Evolutionary conservation across 2,888 invertebrate genomes (phyloP).

Genomic region (Lagria hirta): DNA sequence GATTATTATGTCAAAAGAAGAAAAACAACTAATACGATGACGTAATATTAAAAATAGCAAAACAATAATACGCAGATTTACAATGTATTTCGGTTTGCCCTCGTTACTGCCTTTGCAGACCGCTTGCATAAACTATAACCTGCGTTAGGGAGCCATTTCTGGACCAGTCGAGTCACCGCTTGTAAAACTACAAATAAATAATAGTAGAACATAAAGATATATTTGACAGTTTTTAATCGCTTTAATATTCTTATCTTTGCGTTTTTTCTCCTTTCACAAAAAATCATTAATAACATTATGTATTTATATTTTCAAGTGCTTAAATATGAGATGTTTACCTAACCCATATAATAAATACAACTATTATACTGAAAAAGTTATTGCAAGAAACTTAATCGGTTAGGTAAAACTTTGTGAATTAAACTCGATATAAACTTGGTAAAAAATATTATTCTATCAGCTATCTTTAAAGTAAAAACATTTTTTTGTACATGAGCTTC

Average conservation of each 20-base stretch:
- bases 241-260: constrained; percentile 9
- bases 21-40: too few relatives aligned
- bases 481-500: constrained; percentile 21
- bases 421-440: constrained; percentile 21
- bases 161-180: constrained; percentile 53
- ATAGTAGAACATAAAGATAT: constrained; percentile 19
- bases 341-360: constrained; percentile 5
- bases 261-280: constrained; percentile 21
- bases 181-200: constrained; percentile 47
- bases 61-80: too few relatives aligned
- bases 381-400: constrained; percentile 8
- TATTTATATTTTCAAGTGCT: constrained; percentile 1
- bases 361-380: constrained; percentile 13
- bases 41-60: too few relatives aligned
- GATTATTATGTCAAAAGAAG: too few relatives aligned
- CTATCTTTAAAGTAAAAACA: constrained; percentile 16
- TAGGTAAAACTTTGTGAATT: constrained; percentile 10
- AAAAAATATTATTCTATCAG: constrained; percentile 1
- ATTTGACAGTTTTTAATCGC: constrained; percentile 10
- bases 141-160: constrained; percentile 54
- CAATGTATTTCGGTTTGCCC: too few relatives aligned
- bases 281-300: background rate
- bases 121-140: too few relatives aligned
- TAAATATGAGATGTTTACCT: constrained; percentile 10
- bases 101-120: too few relatives aligned